Conservation (phyloP, 2,888 invertebrate genomes). For the Brenthis daphne region DNA sequence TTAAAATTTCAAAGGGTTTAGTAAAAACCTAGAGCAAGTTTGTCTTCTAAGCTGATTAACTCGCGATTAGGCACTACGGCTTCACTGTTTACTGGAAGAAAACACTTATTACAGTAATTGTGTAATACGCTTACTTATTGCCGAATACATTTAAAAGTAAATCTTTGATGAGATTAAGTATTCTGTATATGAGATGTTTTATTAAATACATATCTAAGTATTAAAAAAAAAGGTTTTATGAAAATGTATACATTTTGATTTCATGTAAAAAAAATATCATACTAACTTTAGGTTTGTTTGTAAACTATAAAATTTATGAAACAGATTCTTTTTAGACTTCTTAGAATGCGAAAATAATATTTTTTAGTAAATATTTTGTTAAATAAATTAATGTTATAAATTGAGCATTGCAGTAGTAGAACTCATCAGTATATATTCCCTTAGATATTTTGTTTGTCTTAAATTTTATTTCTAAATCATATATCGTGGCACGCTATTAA, state of each 20-base stretch:
- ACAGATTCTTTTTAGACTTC: too few relatives aligned
- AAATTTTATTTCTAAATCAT: slow-evolving; percentile 28
- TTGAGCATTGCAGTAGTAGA: too few relatives aligned
- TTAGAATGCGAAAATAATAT: too few relatives aligned
- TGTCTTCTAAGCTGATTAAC: slow-evolving; percentile 24
- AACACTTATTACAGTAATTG: slow-evolving; percentile 25
- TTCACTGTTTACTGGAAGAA: slow-evolving; percentile 30
- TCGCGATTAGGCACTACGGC: slow-evolving; percentile 25
- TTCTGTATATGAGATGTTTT: neutral
- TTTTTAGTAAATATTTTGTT: too few relatives aligned
- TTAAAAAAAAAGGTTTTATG: too few relatives aligned
- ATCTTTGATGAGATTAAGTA: neutral
- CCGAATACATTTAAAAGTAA: slow-evolving; percentile 2
- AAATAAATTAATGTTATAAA: too few relatives aligned
- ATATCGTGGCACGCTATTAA: slow-evolving; percentile 36
- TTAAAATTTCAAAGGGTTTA: slow-evolving; percentile 23
- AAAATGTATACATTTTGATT: too few relatives aligned
- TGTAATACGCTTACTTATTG: slow-evolving; percentile 26
- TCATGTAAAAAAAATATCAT: too few relatives aligned
- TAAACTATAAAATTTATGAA: too few relatives aligned
- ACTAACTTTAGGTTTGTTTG: too few relatives aligned
- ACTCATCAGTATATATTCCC: neutral
- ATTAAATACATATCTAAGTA: too few relatives aligned
- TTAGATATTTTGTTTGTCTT: neutral
- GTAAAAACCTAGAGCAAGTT: slow-evolving; percentile 19